Conservation (phyloP, 2,888 invertebrate genomes). For the Coremacera marginata region DNA sequence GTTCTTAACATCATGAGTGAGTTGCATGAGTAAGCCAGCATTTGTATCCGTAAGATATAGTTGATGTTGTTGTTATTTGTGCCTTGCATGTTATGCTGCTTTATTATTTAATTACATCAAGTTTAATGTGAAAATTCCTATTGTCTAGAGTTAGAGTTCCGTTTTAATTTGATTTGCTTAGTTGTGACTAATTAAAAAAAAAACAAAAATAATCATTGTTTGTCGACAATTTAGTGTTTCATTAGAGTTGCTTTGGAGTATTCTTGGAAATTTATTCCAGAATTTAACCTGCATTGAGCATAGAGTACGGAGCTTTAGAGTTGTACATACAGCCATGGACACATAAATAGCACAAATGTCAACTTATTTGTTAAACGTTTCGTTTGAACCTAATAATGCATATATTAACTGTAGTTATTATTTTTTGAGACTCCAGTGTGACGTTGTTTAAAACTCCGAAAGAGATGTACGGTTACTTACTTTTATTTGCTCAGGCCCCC, state of each 20-base stretch:
- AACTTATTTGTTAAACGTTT: too few species aligned
- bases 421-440: too few species aligned
- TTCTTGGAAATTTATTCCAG: too few species aligned
- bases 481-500: too few species aligned
- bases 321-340: too few species aligned
- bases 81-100: not conserved
- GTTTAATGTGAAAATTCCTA: not conserved
- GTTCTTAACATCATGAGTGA: not conserved
- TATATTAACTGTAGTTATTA: too few species aligned
- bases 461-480: too few species aligned
- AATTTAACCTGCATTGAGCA: too few species aligned
- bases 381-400: too few species aligned
- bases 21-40: not conserved
- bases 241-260: not conserved
- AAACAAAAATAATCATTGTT: not conserved
- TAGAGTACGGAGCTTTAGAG: too few species aligned
- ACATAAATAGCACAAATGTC: too few species aligned
- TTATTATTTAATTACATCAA: not conserved
- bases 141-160: not conserved
- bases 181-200: not conserved
- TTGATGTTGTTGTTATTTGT: not conserved
- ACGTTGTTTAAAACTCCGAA: too few species aligned
- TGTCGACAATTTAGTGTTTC: not conserved
- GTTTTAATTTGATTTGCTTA: not conserved
- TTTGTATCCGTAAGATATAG: not conserved